A percentile compares a stretch with the other conserved stretches of the same genome.
Evolutionary conservation across 64 coral and sea anemone species (phyloP).

Genomic region (Stichodactyla helianthus): DNA sequence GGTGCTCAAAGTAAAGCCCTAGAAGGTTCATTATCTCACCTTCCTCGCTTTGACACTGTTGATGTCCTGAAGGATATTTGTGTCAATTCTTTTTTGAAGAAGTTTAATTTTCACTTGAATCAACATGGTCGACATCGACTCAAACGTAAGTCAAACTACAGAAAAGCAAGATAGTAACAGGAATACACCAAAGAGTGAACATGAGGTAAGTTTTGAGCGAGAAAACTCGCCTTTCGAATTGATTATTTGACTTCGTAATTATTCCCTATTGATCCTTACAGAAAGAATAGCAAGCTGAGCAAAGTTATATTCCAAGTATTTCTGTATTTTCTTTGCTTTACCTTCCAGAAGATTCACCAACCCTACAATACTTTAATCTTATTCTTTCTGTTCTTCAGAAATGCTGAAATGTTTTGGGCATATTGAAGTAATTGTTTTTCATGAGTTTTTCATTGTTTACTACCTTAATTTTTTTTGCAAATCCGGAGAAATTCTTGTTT

Average conservation of each 20-base stretch:
- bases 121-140: background rate
- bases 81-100: background rate
- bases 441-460: no score
- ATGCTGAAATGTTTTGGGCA: no score
- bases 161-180: background rate
- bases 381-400: no score
- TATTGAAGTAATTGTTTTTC: no score
- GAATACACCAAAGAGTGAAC: background rate
- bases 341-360: background rate
- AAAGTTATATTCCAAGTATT: background rate
- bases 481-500: background rate
- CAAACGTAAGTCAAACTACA: background rate
- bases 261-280: background rate
- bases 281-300: background rate
- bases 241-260: background rate
- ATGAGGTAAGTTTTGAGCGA: background rate
- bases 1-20: background rate
- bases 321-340: background rate
- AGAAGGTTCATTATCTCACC: slow-evolving; percentile 7
- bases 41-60: background rate
- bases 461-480: background rate
- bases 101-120: background rate
- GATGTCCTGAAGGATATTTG: background rate
- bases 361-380: no score
- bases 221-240: background rate